Conservation (phyloP, 2,888 invertebrate species). For the Melangyna quadrimaculata region DNA sequence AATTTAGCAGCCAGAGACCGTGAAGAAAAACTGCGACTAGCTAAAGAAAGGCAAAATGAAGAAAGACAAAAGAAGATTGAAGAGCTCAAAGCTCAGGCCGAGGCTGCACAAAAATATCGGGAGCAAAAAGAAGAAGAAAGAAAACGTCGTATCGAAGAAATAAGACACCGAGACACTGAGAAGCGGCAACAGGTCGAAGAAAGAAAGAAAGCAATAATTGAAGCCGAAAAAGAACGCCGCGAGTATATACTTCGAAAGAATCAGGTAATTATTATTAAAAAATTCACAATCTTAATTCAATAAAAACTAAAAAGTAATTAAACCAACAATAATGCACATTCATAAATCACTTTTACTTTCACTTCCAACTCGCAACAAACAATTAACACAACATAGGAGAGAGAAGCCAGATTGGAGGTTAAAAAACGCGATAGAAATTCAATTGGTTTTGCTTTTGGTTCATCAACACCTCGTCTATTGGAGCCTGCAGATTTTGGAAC, state of each 20-base stretch:
- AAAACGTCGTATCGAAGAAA: slow-evolving; percentile 90
- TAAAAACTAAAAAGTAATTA: slow-evolving; percentile 12
- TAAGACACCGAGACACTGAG: slow-evolving; percentile 89
- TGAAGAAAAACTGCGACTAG: slow-evolving; percentile 87
- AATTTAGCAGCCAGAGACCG: slow-evolving; percentile 81
- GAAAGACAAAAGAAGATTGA: slow-evolving; percentile 94
- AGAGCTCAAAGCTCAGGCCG: slow-evolving; percentile 93
- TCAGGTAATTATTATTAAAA: slow-evolving; percentile 81
- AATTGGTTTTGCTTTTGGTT: slow-evolving; percentile 93
- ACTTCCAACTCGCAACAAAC: neutral
- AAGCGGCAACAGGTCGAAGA: slow-evolving; percentile 90
- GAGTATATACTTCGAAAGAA: slow-evolving; percentile 93
- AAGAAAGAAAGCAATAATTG: slow-evolving; percentile 93
- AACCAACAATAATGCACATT: slow-evolving; percentile 8
- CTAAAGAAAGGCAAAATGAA: slow-evolving; percentile 93
- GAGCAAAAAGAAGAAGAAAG: slow-evolving; percentile 94
- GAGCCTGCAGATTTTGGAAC: slow-evolving; percentile 89
- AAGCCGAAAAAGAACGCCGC: slow-evolving; percentile 92
- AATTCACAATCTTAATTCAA: neutral
- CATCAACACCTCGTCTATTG: slow-evolving; percentile 93
- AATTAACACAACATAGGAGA: slow-evolving; percentile 84
- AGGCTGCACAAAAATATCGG: slow-evolving; percentile 93
- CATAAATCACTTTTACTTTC: slow-evolving; percentile 46
- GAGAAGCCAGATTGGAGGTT: slow-evolving; percentile 90
- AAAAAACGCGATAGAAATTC: slow-evolving; percentile 89